Percentiles rank a stretch among this genome's conserved stretches.
Conservation (phyloP, 2,113 vertebrate species). For the Sula dactylatra region DNA sequence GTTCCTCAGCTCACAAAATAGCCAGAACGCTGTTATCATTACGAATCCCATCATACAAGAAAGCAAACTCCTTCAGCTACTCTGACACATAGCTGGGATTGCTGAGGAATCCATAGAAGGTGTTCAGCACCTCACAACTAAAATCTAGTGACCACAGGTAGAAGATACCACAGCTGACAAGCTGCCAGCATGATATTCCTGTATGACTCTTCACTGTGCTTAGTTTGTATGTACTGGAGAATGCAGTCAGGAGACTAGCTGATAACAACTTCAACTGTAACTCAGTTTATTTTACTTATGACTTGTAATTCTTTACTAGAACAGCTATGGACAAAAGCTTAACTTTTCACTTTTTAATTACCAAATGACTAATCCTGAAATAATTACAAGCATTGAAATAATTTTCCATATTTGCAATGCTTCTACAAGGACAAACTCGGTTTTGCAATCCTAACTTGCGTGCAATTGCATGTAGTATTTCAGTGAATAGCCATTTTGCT, state of each 20-base stretch:
- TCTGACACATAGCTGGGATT: not conserved
- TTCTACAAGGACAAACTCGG: not conserved
- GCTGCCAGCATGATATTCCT: not conserved
- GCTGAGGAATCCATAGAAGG: not conserved
- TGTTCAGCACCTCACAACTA: not conserved
- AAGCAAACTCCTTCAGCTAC: not conserved
- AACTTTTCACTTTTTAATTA: slow-evolving; percentile 7
- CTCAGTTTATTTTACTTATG: not conserved
- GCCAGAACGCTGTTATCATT: not conserved
- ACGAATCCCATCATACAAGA: not conserved
- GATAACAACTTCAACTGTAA: not conserved
- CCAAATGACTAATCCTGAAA: slow-evolving; percentile 16
- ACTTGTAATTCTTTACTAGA: not conserved
- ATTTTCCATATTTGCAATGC: slow-evolving; percentile 18
- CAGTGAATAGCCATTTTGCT: not conserved
- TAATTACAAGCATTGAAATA: not conserved
- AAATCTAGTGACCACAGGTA: not conserved
- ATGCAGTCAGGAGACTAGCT: not conserved
- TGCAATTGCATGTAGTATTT: not conserved
- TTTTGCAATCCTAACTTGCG: slow-evolving; percentile 7
- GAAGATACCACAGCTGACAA: not conserved
- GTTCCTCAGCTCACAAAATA: not conserved
- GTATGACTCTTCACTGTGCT: not conserved
- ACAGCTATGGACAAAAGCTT: not conserved
- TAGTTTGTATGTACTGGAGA: not conserved